Conservation (phyloP, 2,888 invertebrate genomes). For the Elysia crispata region DNA sequence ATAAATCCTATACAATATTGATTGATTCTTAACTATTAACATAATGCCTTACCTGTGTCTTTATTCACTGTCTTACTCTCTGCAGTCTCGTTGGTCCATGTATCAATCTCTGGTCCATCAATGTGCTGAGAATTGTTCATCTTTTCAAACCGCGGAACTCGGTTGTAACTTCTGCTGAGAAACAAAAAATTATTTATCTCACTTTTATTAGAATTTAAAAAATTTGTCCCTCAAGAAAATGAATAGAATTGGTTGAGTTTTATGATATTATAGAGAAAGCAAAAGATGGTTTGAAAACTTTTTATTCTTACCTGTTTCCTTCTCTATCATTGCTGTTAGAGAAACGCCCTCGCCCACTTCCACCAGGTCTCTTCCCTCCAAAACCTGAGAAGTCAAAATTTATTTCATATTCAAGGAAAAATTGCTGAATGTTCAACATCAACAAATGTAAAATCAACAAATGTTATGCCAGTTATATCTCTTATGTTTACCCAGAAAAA, state of each 20-base stretch:
- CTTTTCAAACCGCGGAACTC: constrained; percentile 47
- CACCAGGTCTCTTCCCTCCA: constrained; percentile 53
- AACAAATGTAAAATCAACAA: no score
- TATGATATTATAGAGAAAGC: no score
- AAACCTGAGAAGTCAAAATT: constrained; percentile 49
- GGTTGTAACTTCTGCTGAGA: constrained; percentile 31
- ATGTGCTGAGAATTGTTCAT: constrained; percentile 46
- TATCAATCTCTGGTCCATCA: constrained; percentile 78
- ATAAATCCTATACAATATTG: constrained; percentile 85
- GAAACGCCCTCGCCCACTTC: constrained; percentile 47
- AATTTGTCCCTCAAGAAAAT: no score
- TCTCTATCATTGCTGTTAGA: constrained; percentile 45
- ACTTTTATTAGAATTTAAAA: no score
- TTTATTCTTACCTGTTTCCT: constrained; percentile 40
- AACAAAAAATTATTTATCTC: not conserved
- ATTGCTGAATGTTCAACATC: no score
- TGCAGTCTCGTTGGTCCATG: constrained; percentile 80
- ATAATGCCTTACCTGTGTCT: constrained; percentile 52
- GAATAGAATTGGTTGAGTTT: no score
- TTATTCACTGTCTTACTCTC: constrained; percentile 74
- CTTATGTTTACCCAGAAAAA: no score
- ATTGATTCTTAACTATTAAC: no score
- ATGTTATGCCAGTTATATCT: no score
- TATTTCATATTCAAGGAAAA: no score
- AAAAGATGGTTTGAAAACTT: no score